Conservation (phyloP, 2,888 invertebrate species). For the Callimorpha dominula region DNA sequence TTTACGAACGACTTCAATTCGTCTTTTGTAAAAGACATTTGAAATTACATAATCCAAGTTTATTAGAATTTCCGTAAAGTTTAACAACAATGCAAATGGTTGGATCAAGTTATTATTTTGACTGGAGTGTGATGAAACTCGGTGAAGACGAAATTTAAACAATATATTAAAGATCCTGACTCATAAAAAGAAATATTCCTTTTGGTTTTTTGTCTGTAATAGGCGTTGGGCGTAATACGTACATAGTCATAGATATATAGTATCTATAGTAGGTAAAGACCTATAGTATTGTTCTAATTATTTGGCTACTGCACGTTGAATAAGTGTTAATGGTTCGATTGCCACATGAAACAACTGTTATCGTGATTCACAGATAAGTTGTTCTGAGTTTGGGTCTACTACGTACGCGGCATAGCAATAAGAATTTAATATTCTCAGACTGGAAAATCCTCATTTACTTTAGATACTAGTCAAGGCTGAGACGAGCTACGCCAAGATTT, state of each 20-base stretch:
- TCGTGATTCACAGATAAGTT: no score
- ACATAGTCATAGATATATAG: neutral
- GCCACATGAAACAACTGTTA: no score
- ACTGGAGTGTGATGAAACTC: constrained; percentile 14
- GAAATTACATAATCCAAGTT: constrained; percentile 38
- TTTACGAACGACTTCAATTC: constrained; percentile 14
- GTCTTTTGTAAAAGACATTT: constrained; percentile 29
- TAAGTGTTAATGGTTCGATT: no score
- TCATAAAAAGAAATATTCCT: neutral
- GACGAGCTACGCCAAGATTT: no score
- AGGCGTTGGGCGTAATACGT: neutral
- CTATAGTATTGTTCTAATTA: neutral
- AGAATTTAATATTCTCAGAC: no score
- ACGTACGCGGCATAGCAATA: no score
- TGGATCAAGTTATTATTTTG: constrained; percentile 19
- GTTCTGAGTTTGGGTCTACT: no score
- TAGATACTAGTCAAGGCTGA: no score
- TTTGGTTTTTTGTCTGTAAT: neutral
- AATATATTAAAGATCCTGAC: constrained; percentile 12
- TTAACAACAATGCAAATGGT: constrained; percentile 36
- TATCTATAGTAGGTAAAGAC: neutral
- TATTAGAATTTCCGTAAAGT: constrained; percentile 49
- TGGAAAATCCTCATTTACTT: no score
- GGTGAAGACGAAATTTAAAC: constrained; percentile 1
- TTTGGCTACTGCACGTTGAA: no score